phyloP scores from a whole-genome alignment of 2,888 invertebrate genomes.

The Cerastoderma edule region DNA sequence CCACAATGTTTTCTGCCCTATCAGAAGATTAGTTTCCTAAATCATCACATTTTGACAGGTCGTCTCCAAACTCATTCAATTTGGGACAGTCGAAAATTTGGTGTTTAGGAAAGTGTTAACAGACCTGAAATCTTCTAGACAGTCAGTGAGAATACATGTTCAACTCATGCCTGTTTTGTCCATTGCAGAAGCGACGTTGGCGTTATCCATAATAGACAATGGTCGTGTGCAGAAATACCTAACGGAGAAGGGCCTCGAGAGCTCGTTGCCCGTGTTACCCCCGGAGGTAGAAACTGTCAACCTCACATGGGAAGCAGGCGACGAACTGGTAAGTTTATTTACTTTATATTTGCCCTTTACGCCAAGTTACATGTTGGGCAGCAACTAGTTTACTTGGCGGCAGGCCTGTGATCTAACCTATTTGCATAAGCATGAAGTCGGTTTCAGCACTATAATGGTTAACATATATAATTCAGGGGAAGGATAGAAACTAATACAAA shows the following conservation, averaged over 20 bases:
- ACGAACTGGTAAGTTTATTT: slow-evolving; percentile 72
- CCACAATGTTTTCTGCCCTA: no score
- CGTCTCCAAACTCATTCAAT: no score
- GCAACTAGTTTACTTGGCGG: neutral
- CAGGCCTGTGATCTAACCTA: neutral
- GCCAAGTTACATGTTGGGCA: neutral
- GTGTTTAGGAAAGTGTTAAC: no score
- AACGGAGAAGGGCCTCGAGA: slow-evolving; percentile 94
- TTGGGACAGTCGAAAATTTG: no score
- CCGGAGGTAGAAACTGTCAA: slow-evolving; percentile 89
- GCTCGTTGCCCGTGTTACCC: slow-evolving; percentile 94
- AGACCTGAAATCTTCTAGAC: no score
- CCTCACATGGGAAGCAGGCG: slow-evolving; percentile 83
- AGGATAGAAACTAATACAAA: no score
- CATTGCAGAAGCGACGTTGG: slow-evolving; percentile 85
- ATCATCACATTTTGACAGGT: no score
- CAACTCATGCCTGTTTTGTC: no score
- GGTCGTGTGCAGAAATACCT: slow-evolving; percentile 94
- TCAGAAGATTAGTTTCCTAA: no score
- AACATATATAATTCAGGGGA: slow-evolving; percentile 10
- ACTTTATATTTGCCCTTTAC: neutral
- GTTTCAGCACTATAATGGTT: neutral
- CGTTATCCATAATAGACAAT: slow-evolving; percentile 93
- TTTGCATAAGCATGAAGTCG: neutral
- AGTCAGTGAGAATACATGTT: no score